These are phyloP conservation scores for Lepas anatifera DNA, from an alignment of 2,888 invertebrate species.

Conservation along the genomic window DNA sequence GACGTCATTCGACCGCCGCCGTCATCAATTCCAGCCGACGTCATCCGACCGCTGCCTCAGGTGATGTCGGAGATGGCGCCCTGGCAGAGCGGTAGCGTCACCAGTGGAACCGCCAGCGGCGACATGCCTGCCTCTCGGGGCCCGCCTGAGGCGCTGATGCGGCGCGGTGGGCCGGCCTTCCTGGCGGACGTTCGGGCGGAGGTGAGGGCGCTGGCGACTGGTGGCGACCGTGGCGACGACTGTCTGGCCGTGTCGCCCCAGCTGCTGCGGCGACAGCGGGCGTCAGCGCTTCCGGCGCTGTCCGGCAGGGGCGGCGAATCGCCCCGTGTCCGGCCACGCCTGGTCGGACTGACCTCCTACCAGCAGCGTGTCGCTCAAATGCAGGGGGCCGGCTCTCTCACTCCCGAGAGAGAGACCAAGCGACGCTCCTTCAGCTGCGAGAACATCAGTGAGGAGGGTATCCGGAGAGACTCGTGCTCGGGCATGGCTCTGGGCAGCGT, in stretches of 20 bases:
- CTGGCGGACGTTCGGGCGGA: background rate
- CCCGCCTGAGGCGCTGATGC: conserved; percentile 59
- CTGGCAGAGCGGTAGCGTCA: no score
- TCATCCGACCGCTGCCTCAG: no score
- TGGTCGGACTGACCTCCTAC: background rate
- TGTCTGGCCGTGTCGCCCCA: background rate
- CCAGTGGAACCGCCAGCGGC: no score
- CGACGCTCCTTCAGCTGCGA: conserved; percentile 5
- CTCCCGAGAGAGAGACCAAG: background rate
- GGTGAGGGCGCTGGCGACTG: background rate
- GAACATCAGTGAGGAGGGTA: background rate
- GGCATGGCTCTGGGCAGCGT: conserved; percentile 3
- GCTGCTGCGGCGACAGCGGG: background rate
- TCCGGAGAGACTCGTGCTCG: background rate
- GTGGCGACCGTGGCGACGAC: background rate
- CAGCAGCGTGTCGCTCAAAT: background rate
- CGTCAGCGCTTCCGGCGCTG: background rate
- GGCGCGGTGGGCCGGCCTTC: conserved; percentile 41
- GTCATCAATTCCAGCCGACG: no score
- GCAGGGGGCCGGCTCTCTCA: background rate
- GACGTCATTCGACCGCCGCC: background rate
- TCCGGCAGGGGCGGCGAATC: background rate
- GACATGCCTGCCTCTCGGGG: no score
- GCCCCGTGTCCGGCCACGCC: background rate
- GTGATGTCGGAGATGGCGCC: no score